Evolutionary conservation across 64 coral and sea anemone species (phyloP).

Genomic region (Catalaphyllia jardinei): DNA sequence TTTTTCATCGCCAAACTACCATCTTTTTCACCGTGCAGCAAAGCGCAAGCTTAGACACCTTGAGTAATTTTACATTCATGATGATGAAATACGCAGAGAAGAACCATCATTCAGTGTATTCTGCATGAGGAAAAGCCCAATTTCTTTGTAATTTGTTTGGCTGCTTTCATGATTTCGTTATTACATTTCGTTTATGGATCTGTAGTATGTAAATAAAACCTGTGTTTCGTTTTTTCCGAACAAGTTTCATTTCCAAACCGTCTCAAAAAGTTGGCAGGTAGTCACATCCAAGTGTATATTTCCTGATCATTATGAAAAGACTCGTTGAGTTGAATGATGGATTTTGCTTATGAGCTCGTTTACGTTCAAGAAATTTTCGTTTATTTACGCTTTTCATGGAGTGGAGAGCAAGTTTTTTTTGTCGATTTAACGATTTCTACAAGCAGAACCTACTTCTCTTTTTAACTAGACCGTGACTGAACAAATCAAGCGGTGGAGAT

Average conservation of each 20-base stretch:
- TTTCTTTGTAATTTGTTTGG: neutral
- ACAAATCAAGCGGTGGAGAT: no score
- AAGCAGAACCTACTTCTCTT: neutral
- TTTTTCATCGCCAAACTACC: neutral
- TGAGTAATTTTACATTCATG: neutral
- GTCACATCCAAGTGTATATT: neutral
- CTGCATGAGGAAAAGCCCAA: neutral
- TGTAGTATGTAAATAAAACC: neutral
- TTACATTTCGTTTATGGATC: neutral
- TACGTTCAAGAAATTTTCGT: neutral
- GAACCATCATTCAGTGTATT: neutral
- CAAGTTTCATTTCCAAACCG: neutral
- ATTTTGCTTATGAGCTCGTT: neutral
- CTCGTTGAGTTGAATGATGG: neutral
- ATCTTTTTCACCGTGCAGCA: neutral
- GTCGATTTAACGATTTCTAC: neutral
- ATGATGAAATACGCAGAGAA: neutral
- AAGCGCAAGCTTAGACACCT: conserved; percentile 6
- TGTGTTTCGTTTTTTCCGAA: neutral
- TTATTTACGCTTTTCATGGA: neutral
- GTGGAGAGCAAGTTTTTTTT: neutral
- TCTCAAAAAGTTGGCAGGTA: neutral
- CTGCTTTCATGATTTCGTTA: neutral
- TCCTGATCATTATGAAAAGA: neutral
- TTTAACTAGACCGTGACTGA: neutral